Evolutionary conservation across 2,113 vertebrate species (phyloP).

Genomic region (Sebastes schlegelii): DNA sequence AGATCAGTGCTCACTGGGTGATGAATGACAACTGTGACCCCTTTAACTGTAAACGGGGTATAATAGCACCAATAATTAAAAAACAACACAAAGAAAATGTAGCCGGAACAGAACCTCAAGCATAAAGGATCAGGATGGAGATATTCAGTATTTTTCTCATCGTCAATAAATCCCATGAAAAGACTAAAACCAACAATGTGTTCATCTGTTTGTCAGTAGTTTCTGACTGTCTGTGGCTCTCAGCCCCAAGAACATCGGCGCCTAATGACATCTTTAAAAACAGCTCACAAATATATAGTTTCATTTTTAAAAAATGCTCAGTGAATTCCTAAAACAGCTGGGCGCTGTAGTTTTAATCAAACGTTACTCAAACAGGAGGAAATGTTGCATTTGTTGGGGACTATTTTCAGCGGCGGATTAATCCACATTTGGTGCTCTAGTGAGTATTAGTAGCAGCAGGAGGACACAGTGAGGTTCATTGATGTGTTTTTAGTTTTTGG

Average conservation of each 20-base stretch:
- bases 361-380: not conserved
- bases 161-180: not conserved
- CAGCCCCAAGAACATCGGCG: not conserved
- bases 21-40: constrained; percentile 5
- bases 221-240: not conserved
- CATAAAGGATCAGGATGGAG: not conserved
- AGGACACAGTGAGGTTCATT: not conserved
- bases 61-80: constrained; percentile 61
- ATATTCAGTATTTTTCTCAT: not conserved
- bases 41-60: not conserved
- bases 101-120: not conserved
- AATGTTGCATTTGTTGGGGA: not conserved
- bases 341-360: not conserved
- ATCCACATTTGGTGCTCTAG: not conserved
- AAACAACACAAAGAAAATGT: not conserved
- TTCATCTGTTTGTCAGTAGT: too few species aligned
- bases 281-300: not conserved
- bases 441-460: not conserved
- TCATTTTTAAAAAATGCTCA: not conserved
- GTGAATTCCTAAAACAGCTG: not conserved
- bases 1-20: not conserved
- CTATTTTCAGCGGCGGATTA: not conserved
- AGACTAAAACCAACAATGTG: not conserved
- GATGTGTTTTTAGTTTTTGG: too few species aligned
- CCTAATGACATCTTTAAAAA: not conserved